Percentiles rank a stretch among this genome's conserved stretches.
These are phyloP conservation scores for Uropsilus gracilis DNA, from an alignment of 2,113 vertebrate genomes.

Conservation along the genomic window DNA sequence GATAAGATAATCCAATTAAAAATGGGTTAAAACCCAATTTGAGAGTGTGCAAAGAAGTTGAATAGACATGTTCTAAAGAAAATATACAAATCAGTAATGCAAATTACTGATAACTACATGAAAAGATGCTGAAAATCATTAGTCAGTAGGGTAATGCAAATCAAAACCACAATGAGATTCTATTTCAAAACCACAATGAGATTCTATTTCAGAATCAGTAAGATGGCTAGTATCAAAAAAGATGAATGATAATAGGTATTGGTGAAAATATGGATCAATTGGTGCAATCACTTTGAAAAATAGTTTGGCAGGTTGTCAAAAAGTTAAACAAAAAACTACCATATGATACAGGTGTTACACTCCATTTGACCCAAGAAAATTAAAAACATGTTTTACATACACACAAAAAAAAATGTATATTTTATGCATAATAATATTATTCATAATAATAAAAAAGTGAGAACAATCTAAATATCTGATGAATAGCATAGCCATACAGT, in stretches of 20 bases:
- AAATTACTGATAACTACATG: not conserved
- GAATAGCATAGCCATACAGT: not conserved
- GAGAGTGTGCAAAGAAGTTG: constrained; percentile 1
- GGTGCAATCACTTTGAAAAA: not conserved
- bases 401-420: not conserved
- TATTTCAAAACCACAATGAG: not conserved
- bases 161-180: constrained; percentile 19
- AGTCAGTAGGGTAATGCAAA: constrained; percentile 13
- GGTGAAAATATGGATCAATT: not conserved
- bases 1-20: not conserved
- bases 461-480: not conserved
- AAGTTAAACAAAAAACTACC: not conserved
- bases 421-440: not conserved
- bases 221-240: not conserved
- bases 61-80: not conserved
- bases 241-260: not conserved
- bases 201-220: not conserved
- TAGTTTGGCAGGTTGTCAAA: not conserved
- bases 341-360: not conserved
- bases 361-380: not conserved
- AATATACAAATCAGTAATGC: not conserved
- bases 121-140: constrained; percentile 8
- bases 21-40: not conserved
- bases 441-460: not conserved
- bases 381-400: not conserved